Evolutionary conservation across 2,888 invertebrate species (phyloP).

Genomic region (Entomobrya multifasciata): DNA sequence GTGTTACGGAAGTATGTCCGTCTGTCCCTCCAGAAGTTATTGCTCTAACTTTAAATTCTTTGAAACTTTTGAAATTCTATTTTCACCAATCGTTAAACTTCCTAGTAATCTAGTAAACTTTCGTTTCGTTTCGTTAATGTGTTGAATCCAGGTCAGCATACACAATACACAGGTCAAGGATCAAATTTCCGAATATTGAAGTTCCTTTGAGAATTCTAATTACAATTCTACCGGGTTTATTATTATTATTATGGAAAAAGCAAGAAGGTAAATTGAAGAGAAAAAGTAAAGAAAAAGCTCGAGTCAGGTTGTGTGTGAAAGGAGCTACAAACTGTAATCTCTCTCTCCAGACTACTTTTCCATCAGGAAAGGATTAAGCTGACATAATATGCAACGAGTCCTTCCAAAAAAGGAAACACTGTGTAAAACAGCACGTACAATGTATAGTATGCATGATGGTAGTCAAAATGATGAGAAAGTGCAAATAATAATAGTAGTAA

Average conservation of each 20-base stretch:
- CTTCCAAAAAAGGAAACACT: slow-evolving; percentile 41
- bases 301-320: background rate
- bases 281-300: background rate
- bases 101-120: no score
- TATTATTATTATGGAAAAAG: background rate
- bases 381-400: slow-evolving; percentile 68
- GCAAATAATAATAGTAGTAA: slow-evolving; percentile 25
- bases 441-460: background rate
- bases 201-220: no score
- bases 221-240: no score
- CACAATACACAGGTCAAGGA: no score
- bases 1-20: no score
- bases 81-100: no score
- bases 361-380: slow-evolving; percentile 71
- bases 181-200: no score
- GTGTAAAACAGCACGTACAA: background rate
- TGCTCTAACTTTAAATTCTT: no score
- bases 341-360: slow-evolving; percentile 66
- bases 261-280: slow-evolving; percentile 34
- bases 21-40: no score
- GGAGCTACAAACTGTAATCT: slow-evolving; percentile 57
- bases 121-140: no score
- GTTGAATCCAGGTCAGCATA: no score
- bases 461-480: slow-evolving; percentile 20
- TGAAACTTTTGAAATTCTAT: no score